These are phyloP conservation scores for Ibycter americanus DNA, from an alignment of 2,797 vertebrate genomes.

Conservation along the genomic window DNA sequence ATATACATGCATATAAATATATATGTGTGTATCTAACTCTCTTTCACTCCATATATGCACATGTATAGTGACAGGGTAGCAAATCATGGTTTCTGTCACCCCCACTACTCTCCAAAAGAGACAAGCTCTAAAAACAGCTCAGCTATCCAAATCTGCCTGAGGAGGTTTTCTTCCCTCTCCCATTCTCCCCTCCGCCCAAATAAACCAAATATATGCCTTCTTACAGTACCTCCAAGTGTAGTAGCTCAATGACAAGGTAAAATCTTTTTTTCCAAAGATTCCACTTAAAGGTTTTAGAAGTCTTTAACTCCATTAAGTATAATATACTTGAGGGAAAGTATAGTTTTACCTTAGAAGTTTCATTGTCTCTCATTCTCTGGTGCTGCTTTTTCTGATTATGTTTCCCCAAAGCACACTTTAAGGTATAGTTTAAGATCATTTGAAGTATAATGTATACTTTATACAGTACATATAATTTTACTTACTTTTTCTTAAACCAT, in stretches of 20 bases:
- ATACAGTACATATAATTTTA: conserved; percentile 47
- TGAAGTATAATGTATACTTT: conserved; percentile 57
- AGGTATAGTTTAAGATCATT: conserved; percentile 50
- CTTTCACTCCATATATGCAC: not conserved
- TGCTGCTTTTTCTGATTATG: conserved; percentile 37
- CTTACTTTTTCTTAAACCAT: conserved; percentile 47
- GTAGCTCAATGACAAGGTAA: not conserved
- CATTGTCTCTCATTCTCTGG: not conserved
- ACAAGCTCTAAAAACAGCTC: conserved; percentile 17
- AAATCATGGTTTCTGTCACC: not conserved
- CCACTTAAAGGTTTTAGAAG: not conserved
- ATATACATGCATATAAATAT: not conserved
- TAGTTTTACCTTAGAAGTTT: conserved; percentile 45
- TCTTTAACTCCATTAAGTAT: conserved; percentile 39
- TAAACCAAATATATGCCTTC: not conserved
- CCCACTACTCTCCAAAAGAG: not conserved
- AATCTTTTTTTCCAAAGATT: not conserved
- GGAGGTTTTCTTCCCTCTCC: not conserved
- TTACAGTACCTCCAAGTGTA: not conserved
- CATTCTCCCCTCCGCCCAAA: not conserved
- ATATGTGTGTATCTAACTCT: not conserved
- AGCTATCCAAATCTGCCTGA: not conserved
- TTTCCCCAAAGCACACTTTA: conserved; percentile 59
- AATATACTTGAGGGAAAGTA: conserved; percentile 31
- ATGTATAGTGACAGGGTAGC: not conserved